These are phyloP conservation scores for Bombus superbus DNA, from an alignment of 1,140 invertebrate genomes.

Conservation along the genomic window DNA sequence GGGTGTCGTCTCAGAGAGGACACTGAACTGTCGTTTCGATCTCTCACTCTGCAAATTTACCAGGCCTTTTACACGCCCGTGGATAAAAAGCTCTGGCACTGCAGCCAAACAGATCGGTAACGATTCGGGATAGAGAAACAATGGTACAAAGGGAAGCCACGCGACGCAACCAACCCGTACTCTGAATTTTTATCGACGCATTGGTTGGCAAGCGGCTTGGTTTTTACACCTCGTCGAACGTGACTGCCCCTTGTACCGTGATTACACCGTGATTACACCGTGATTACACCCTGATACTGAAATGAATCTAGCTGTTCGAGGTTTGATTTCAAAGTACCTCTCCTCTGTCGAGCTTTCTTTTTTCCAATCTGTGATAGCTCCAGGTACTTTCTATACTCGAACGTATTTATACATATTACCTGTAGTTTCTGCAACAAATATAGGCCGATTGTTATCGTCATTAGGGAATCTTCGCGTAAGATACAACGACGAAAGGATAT, in stretches of 20 bases:
- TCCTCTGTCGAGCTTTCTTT: not conserved
- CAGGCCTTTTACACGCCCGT: slow-evolving; percentile 58
- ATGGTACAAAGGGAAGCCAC: slow-evolving; percentile 5
- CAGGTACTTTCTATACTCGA: too few relatives aligned
- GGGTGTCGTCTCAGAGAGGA: slow-evolving; percentile 42
- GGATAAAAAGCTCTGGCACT: slow-evolving; percentile 42
- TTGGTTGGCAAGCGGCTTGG: slow-evolving; percentile 21
- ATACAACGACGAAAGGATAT: too few relatives aligned
- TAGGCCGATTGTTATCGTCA: too few relatives aligned
- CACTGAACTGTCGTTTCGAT: slow-evolving; percentile 35
- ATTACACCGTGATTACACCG: not conserved
- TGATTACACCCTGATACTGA: not conserved
- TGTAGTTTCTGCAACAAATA: too few relatives aligned
- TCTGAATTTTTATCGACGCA: slow-evolving; percentile 26
- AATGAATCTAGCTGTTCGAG: not conserved
- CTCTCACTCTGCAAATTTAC: slow-evolving; percentile 52
- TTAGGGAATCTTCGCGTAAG: too few relatives aligned
- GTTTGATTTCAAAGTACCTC: not conserved
- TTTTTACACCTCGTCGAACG: slow-evolving; percentile 10
- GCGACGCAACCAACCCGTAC: not conserved
- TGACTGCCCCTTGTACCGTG: not conserved
- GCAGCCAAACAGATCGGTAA: slow-evolving; percentile 56
- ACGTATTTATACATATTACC: too few relatives aligned
- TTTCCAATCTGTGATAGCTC: not conserved
- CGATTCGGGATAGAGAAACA: slow-evolving; percentile 25